Conservation (phyloP, 2,797 vertebrate species). For the Austrolebias charrua region DNA sequence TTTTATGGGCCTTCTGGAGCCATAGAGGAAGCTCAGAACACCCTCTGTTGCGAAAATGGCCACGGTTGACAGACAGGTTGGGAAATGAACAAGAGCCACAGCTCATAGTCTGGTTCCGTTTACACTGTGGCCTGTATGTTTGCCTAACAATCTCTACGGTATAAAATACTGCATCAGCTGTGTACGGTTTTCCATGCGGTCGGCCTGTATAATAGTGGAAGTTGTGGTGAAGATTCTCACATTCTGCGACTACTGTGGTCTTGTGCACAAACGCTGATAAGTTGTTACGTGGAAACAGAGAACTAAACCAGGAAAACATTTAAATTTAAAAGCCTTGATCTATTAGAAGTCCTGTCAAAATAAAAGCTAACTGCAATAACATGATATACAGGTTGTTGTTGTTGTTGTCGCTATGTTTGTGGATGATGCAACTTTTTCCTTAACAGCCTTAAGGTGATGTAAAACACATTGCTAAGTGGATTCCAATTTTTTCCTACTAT, state of each 20-base stretch:
- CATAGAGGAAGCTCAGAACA: too few relatives aligned
- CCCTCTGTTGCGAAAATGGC: too few relatives aligned
- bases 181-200: slow-evolving; percentile 17
- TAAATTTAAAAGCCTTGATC: neutral
- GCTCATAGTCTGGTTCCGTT: slow-evolving; percentile 39
- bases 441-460: too few relatives aligned
- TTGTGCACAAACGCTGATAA: slow-evolving; percentile 8
- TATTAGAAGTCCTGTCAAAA: too few relatives aligned
- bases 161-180: slow-evolving; percentile 24
- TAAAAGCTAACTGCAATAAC: too few relatives aligned
- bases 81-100: slow-evolving; percentile 56
- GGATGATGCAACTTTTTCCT: too few relatives aligned
- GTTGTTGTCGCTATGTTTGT: too few relatives aligned
- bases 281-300: neutral
- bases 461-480: too few relatives aligned
- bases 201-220: slow-evolving; percentile 25
- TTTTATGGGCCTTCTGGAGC: too few relatives aligned
- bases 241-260: slow-evolving; percentile 6
- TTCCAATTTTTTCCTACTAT: too few relatives aligned
- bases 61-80: slow-evolving; percentile 60
- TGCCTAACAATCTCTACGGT: slow-evolving; percentile 29
- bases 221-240: slow-evolving; percentile 8
- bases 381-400: too few relatives aligned
- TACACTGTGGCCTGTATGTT: slow-evolving; percentile 33
- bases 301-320: neutral